A percentile compares a stretch with the other conserved stretches of the same genome.
Conservation (phyloP, 2,888 invertebrate species). For the Agonopterix subpropinquella region DNA sequence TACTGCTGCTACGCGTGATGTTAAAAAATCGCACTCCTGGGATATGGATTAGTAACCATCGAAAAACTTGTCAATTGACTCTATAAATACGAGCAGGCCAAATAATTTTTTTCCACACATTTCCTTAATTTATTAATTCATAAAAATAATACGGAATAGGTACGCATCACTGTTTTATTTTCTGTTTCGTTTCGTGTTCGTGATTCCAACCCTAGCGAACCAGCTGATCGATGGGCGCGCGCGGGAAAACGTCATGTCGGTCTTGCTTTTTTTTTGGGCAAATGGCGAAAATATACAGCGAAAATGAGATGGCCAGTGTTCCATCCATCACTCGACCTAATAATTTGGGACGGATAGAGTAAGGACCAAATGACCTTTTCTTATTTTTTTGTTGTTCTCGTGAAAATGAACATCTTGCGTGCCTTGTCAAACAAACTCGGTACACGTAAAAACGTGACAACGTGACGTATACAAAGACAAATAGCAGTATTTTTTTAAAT, state of each 20-base stretch:
- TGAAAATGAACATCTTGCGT: not conserved
- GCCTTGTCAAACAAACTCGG: not conserved
- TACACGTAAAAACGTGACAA: too few relatives aligned
- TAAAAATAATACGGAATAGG: too few relatives aligned
- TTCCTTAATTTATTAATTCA: too few relatives aligned
- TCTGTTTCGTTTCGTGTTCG: too few relatives aligned
- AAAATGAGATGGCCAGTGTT: slow-evolving; percentile 10
- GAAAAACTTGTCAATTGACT: too few relatives aligned
- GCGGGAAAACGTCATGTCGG: slow-evolving; percentile 13
- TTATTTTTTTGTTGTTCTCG: slow-evolving; percentile 5
- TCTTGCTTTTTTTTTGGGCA: slow-evolving; percentile 12
- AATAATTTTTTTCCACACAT: too few relatives aligned
- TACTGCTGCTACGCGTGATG: too few relatives aligned
- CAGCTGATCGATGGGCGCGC: slow-evolving; percentile 37
- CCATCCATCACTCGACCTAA: slow-evolving; percentile 11
- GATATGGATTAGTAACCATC: too few relatives aligned
- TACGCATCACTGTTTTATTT: too few relatives aligned
- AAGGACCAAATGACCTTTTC: slow-evolving; percentile 3
- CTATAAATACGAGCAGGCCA: too few relatives aligned
- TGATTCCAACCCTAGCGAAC: slow-evolving; percentile 7
- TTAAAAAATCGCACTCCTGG: too few relatives aligned
- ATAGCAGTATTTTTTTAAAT: not conserved
- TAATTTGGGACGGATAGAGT: slow-evolving; percentile 10
- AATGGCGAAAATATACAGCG: slow-evolving; percentile 6
- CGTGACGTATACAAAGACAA: not conserved